phyloP scores from a whole-genome alignment of 2,113 vertebrate species.

The Ursus arctos region DNA sequence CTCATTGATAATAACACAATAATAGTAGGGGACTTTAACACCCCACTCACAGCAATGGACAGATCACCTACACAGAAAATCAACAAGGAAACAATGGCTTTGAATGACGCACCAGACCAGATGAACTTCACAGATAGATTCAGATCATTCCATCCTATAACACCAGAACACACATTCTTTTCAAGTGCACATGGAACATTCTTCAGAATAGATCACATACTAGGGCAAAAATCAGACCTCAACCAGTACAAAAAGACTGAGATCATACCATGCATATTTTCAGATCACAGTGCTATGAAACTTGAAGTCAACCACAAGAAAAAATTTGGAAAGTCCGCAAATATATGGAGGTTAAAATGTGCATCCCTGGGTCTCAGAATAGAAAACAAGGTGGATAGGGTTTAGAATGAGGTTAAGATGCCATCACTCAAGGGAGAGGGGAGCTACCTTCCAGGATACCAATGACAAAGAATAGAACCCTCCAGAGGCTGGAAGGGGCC shows the following conservation, averaged over 20 bases:
- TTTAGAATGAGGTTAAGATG: slow-evolving; percentile 34
- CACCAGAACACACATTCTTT: background rate
- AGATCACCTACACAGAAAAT: background rate
- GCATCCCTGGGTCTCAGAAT: background rate
- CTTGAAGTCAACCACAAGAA: background rate
- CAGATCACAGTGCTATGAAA: background rate
- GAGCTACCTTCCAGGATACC: background rate
- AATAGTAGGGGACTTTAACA: background rate
- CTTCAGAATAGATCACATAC: background rate
- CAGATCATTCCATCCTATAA: background rate
- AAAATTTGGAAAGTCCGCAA: background rate
- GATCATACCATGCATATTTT: background rate
- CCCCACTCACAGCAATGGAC: background rate
- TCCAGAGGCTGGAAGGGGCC: background rate
- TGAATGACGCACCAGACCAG: background rate
- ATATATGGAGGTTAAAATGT: background rate
- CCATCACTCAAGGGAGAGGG: background rate
- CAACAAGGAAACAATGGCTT: background rate
- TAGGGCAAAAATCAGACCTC: background rate
- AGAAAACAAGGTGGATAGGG: slow-evolving; percentile 7
- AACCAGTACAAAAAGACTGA: background rate
- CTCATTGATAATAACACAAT: background rate
- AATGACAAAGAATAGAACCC: background rate
- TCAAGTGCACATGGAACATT: background rate
- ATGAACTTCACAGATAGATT: background rate